Conservation (phyloP, 2,888 invertebrate species). For the Lypha dubia region DNA sequence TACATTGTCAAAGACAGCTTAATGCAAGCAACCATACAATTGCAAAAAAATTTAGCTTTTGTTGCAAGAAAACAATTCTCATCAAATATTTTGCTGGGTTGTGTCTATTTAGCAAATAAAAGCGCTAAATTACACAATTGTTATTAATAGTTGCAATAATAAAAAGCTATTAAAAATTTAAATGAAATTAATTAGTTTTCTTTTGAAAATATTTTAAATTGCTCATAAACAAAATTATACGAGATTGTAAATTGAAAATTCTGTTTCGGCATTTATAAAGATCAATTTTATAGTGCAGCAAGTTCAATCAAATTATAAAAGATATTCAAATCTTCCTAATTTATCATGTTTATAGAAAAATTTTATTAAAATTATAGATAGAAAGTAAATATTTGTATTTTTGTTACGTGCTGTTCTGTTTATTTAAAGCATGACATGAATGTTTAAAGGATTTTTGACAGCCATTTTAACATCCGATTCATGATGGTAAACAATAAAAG, state of each 20-base stretch:
- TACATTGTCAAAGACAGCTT: no score
- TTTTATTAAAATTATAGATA: no score
- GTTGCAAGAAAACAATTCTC: background rate
- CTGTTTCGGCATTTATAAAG: background rate
- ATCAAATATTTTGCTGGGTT: slow-evolving; percentile 29
- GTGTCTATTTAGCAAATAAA: background rate
- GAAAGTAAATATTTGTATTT: no score
- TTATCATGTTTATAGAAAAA: no score
- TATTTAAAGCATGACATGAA: no score
- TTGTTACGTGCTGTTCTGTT: no score
- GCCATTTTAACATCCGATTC: no score
- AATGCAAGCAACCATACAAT: background rate
- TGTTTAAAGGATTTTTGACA: background rate
- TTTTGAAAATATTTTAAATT: slow-evolving; percentile 16
- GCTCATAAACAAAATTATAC: background rate
- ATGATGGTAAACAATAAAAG: no score
- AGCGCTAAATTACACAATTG: slow-evolving; percentile 6
- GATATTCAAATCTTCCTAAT: no score
- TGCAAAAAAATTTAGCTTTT: background rate
- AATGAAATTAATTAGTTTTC: slow-evolving; percentile 61
- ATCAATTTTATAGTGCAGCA: background rate
- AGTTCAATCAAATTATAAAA: background rate
- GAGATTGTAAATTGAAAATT: background rate
- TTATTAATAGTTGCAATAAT: slow-evolving; percentile 56
- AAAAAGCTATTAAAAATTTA: slow-evolving; percentile 59